Evolutionary conservation across 2,113 vertebrate genomes (phyloP), one percentile per base, ranked within the genome.

Genomic region (Scomber japonicus): DNA sequence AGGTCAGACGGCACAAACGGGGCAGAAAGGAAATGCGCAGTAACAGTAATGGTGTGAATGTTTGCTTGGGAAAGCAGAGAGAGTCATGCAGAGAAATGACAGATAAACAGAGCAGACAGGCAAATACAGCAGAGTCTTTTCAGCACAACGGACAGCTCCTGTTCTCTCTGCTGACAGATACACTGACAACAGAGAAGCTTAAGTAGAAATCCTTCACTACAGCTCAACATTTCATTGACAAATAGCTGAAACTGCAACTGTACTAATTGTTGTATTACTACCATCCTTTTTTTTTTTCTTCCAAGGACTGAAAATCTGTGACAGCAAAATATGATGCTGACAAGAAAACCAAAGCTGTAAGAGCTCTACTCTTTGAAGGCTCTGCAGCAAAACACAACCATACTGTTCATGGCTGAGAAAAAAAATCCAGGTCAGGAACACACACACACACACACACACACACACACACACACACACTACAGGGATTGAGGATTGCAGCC

Each of bases 131-230:
- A 59, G 71, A 35, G 17, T 60, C 27, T 71, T 88, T 93, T 89
- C 89, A 92, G 91, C 80, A 94, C 90, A 83, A 64, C 0, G 89
- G 90, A 92, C 89, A 93, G 91, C 87, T 92, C 87, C 84, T 44
- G 56, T 46, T 72, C 65, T 57, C 50, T 70, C 69, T 46, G 81
- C 80, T 78, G 86, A 90, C 77, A 84, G 67, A 60, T 27, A 53
- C 51, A 64, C 50, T n/a, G 48, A 72, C 4, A 40, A 16, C 51
- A 8, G 27, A 55, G 71, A 78, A 50, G 75, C 71, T 65, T 31
- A 46, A 50, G 31, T 13, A 46, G 31, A 85, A 74, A 82, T 67
- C 75, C 74, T 74, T 55, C 75, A 64, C 62, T n/a, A 8, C 15
- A 53, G 31, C 15, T 46, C 21, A 40, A 65, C 14, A 50, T 64